A percentile compares a stretch with the other conserved stretches of the same genome.
These are phyloP conservation scores for Macrobrachium nipponense DNA, from an alignment of 1,140 invertebrate genomes.

Conservation along the genomic window DNA sequence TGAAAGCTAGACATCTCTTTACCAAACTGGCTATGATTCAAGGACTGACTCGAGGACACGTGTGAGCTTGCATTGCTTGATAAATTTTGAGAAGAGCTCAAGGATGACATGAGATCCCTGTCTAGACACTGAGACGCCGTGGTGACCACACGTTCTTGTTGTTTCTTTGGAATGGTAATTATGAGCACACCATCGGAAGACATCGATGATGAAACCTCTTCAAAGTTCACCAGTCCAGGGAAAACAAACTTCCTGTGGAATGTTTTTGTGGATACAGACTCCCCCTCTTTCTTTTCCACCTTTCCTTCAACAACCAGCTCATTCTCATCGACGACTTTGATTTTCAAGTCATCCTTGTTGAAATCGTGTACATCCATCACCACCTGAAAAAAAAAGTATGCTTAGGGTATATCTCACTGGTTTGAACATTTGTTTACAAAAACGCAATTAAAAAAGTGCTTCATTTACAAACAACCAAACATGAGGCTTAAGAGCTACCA, in stretches of 20 bases:
- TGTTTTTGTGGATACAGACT: constrained; percentile 34
- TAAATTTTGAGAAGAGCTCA: no score
- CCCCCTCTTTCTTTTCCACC: constrained; percentile 27
- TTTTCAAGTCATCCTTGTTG: constrained; percentile 19
- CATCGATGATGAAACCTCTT: background rate
- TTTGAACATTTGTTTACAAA: background rate
- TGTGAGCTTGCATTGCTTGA: background rate
- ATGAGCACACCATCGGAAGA: background rate
- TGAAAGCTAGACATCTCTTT: background rate
- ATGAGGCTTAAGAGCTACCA: background rate
- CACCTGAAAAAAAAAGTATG: background rate
- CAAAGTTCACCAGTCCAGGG: constrained; percentile 30
- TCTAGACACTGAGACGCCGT: no score
- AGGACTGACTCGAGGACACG: background rate
- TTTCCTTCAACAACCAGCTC: constrained; percentile 46
- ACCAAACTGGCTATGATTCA: background rate
- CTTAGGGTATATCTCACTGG: background rate
- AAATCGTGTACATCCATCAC: constrained; percentile 44
- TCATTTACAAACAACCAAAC: background rate
- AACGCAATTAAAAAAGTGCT: background rate
- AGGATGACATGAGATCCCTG: no score
- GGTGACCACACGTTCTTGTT: background rate
- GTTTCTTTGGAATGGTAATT: background rate
- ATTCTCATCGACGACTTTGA: constrained; percentile 42
- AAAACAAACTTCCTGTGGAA: constrained; percentile 23